phyloP scores from a whole-genome alignment of 2,797 vertebrate genomes.

The Oryzias dopingdopingensis region DNA sequence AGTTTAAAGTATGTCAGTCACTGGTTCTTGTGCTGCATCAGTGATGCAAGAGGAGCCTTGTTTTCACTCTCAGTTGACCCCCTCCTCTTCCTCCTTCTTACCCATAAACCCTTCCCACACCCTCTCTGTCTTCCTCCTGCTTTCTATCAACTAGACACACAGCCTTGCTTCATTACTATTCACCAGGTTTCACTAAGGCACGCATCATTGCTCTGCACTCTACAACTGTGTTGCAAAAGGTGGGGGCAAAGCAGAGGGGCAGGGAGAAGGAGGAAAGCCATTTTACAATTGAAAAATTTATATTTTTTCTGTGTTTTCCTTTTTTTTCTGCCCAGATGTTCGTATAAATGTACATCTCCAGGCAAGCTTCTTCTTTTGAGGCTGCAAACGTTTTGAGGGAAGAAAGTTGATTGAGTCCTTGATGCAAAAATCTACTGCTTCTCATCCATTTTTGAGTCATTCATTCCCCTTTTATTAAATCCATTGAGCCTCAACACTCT shows the following conservation, averaged over 20 bases:
- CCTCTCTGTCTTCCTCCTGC: conserved; percentile 56
- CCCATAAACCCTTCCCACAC: conserved; percentile 39
- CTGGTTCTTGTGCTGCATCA: conserved; percentile 69
- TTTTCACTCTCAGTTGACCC: conserved; percentile 54
- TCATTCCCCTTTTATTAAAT: conserved; percentile 48
- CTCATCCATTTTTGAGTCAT: conserved; percentile 51
- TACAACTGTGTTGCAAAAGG: conserved; percentile 57
- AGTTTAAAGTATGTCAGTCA: conserved; percentile 60
- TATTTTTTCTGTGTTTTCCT: conserved; percentile 43
- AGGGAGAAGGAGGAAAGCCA: conserved; percentile 37
- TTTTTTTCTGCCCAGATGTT: conserved; percentile 41
- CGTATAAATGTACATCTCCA: conserved; percentile 57
- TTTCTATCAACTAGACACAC: conserved; percentile 78
- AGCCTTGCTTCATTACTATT: conserved; percentile 82
- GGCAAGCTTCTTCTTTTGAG: conserved; percentile 39
- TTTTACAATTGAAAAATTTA: conserved; percentile 63
- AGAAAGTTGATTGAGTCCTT: conserved; percentile 39
- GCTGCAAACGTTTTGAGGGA: conserved; percentile 38
- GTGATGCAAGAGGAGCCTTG: conserved; percentile 67
- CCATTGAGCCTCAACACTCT: conserved; percentile 41
- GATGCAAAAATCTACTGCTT: conserved; percentile 38
- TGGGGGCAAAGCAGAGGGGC: conserved; percentile 17
- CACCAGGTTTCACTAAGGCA: conserved; percentile 78
- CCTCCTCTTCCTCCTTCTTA: conserved; percentile 21
- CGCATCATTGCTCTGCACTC: conserved; percentile 69